These are phyloP conservation scores for Ormia ochracea DNA, from an alignment of 2,888 invertebrate species.

Conservation along the genomic window DNA sequence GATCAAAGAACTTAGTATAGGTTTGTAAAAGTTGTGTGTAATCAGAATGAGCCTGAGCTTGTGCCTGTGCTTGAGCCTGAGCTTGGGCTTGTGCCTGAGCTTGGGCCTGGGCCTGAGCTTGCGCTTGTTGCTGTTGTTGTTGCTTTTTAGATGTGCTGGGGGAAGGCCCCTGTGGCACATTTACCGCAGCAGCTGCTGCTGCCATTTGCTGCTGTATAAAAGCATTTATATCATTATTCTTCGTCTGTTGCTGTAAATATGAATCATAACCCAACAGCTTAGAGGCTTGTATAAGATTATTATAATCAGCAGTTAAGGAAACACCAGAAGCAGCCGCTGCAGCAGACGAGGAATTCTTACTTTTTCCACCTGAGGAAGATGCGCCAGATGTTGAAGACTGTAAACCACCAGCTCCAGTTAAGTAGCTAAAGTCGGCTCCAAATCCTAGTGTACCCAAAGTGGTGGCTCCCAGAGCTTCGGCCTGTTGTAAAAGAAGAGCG, in stretches of 20 bases:
- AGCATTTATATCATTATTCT: constrained; percentile 73
- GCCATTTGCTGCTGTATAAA: constrained; percentile 76
- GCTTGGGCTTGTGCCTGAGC: constrained; percentile 70
- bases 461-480: constrained; percentile 75
- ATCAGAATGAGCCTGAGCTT: constrained; percentile 70
- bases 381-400: constrained; percentile 45
- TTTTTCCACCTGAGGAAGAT: constrained; percentile 57
- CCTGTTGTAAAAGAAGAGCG: constrained; percentile 75
- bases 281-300: constrained; percentile 75
- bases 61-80: constrained; percentile 48
- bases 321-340: constrained; percentile 70
- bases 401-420: constrained; percentile 68
- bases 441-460: constrained; percentile 75
- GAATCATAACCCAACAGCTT: constrained; percentile 76
- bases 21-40: constrained; percentile 75
- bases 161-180: constrained; percentile 65
- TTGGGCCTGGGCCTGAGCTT: constrained; percentile 60
- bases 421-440: constrained; percentile 74
- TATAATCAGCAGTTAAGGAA: constrained; percentile 73
- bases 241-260: constrained; percentile 74
- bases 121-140: constrained; percentile 53
- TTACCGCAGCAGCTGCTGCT: constrained; percentile 69
- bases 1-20: constrained; percentile 75
- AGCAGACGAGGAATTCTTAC: constrained; percentile 62
- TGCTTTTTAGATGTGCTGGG: constrained; percentile 64